Percentiles rank a stretch among this genome's conserved stretches.
These are phyloP conservation scores for Orientallactaga bullata DNA, from an alignment of 2,113 vertebrate genomes.

Conservation along the genomic window DNA sequence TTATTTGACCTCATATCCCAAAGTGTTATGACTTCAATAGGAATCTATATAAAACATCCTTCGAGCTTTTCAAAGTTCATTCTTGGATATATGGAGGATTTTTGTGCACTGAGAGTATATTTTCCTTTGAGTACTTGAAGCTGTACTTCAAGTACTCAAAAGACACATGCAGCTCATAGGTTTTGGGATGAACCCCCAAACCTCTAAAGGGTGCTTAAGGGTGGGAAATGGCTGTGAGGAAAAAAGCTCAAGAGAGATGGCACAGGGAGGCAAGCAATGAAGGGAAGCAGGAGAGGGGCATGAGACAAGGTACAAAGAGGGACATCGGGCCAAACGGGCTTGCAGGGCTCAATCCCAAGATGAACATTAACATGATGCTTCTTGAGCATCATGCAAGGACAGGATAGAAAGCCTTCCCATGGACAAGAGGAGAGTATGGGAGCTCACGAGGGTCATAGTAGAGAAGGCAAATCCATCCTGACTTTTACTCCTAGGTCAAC, in stretches of 20 bases:
- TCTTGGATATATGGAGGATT: not conserved
- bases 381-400: not conserved
- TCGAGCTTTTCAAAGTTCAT: not conserved
- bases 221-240: not conserved
- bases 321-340: fast-evolving
- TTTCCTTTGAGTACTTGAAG: not conserved
- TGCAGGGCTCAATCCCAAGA: not conserved
- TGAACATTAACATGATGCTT: not conserved
- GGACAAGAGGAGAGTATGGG: not conserved
- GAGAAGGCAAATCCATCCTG: not conserved
- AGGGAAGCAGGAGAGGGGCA: not conserved
- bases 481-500: not conserved
- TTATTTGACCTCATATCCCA: not conserved
- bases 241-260: not conserved
- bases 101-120: not conserved
- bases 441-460: not conserved
- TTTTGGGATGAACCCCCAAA: not conserved
- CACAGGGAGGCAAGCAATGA: not conserved
- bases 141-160: not conserved
- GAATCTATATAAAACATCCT: not conserved
- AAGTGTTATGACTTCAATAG: slow-evolving; percentile 25
- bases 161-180: not conserved
- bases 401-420: not conserved
- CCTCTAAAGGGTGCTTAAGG: not conserved
- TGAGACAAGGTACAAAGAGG: fast-evolving